Conservation (phyloP, 2,113 vertebrate genomes). For the Sander vitreus region DNA sequence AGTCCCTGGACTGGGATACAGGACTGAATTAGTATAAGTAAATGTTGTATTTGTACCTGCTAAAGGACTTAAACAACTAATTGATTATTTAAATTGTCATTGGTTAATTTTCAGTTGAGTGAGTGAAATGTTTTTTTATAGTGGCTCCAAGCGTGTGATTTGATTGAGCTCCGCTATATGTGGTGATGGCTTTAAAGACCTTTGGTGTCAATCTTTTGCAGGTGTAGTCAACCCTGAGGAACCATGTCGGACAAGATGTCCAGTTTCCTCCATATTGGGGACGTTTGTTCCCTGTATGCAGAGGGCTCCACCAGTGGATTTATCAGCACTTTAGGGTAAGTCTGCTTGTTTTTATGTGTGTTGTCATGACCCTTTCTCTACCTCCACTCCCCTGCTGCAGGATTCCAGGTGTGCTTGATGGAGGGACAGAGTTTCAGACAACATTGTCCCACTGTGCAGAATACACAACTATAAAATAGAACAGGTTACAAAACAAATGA, state of each 20-base stretch:
- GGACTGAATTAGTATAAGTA: no score
- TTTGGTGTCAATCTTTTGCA: constrained; percentile 59
- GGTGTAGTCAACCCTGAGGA: constrained; percentile 77
- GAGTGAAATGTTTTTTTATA: neutral
- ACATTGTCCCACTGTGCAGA: neutral
- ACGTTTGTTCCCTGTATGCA: constrained; percentile 98
- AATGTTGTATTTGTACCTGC: neutral
- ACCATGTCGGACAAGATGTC: constrained; percentile 99
- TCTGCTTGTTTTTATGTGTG: neutral
- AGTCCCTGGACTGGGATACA: no score
- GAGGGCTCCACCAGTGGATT: constrained; percentile 98
- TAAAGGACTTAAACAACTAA: neutral
- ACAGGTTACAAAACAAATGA: constrained; percentile 10
- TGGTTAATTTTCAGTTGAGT: neutral
- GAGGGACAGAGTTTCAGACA: neutral
- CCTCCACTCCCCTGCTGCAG: no score
- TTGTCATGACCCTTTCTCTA: neutral
- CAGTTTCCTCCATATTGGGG: constrained; percentile 98
- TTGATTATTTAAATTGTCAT: neutral
- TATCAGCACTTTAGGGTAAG: constrained; percentile 99
- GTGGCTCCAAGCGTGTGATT: neutral
- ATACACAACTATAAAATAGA: neutral
- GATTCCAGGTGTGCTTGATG: neutral
- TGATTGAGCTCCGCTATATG: neutral
- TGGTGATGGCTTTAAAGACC: neutral